These are phyloP conservation scores for Indicator indicator DNA, from an alignment of 2,113 vertebrate genomes.

Conservation along the genomic window DNA sequence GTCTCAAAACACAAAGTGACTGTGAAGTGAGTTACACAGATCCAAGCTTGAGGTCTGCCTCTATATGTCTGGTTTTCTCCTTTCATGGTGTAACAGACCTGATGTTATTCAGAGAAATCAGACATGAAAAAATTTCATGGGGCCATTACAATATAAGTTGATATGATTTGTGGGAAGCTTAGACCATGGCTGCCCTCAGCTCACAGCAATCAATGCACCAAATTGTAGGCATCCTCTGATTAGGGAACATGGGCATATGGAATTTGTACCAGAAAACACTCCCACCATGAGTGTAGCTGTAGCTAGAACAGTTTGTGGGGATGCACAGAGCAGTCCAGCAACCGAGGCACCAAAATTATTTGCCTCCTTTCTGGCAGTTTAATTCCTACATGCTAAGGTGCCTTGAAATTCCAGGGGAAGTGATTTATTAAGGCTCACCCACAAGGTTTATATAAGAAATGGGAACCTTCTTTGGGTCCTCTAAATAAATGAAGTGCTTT, in stretches of 20 bases:
- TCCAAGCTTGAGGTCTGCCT: not conserved
- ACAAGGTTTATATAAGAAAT: not conserved
- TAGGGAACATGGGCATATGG: fast-evolving
- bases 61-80: not conserved
- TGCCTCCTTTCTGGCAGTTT: not conserved
- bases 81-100: not conserved
- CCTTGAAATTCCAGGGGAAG: not conserved
- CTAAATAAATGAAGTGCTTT: not conserved
- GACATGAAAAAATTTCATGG: not conserved
- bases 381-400: not conserved
- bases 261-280: not conserved
- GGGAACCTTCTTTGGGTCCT: not conserved
- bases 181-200: not conserved
- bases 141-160: not conserved
- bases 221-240: not conserved
- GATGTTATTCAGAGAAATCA: not conserved
- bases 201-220: not conserved
- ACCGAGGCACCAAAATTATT: not conserved
- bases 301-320: not conserved
- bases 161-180: not conserved
- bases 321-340: not conserved
- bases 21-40: not conserved
- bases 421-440: not conserved
- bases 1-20: not conserved
- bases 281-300: not conserved